Base-by-base conservation (phyloP, 2,888 invertebrate genomes). In the Ormyrus thymus region DNA sequence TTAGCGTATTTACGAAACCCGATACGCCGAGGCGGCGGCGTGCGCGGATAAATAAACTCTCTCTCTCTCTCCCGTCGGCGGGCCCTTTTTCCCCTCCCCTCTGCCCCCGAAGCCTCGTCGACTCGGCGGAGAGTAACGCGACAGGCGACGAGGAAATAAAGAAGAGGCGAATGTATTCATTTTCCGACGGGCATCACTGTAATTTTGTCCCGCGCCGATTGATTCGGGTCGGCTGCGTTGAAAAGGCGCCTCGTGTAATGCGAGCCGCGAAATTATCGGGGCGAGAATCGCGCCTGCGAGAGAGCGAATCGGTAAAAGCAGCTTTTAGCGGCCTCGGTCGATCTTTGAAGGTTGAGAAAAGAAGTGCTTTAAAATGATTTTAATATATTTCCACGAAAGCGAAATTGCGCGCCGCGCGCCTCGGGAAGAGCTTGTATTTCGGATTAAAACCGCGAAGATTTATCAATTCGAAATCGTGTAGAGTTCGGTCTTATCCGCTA, bases 1-100 rank as follows among this genome's bases (percentile, higher is more conserved):
- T 84, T 83, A 83, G 82, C 83, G 83, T 84, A 82, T 84, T 85
- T 82, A 83, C 79, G 85, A 84, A 84, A 86, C 81, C 64, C 78
- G 84, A 84, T 76, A 80, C 72, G 4, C 29, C 29, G 29, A 29
- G 29, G 29, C 29, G 29, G 29, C 29, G 74, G 43, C 77, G 76
- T 69, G 74, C 9, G 43, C 66, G 76, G 76, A 81, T 82, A 82
- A 81, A 81, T 82, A 81, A 82, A 81, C 69, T 65, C 69, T 59
- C 50, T 29, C n/a, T n/a, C n/a, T n/a, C 29, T 29, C 29, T 29
- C 51, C 68, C 45, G 53, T 29, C 56, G 7, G 64, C n/a, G 10
- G 29, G 11, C 29, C 48, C 66, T 43, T 76, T 62, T 55, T 69
- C 9, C 15, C 50, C 46, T 10, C 56, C 53, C 66, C 61, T 10